Evolutionary conservation across 1,140 invertebrate genomes (phyloP).

Genomic region (Drosophila quadrilineata): DNA sequence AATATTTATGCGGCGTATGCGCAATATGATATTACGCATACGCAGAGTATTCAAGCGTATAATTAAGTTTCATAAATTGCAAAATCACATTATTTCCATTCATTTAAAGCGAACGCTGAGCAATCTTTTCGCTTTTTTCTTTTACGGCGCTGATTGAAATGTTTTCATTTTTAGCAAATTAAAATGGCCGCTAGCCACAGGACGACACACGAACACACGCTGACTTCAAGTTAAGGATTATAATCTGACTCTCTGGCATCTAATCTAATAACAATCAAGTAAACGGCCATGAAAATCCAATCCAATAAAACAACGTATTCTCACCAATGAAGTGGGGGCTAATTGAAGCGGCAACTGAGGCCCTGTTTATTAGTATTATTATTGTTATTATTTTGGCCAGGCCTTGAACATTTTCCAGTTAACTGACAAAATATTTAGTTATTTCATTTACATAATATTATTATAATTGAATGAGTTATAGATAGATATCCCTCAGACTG

Average conservation of each 20-base stretch:
- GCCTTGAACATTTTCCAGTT: neutral
- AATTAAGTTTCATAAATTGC: slow-evolving; percentile 35
- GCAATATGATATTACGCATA: slow-evolving; percentile 44
- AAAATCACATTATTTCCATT: slow-evolving; percentile 7
- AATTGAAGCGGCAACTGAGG: neutral
- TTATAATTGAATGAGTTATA: slow-evolving; percentile 1
- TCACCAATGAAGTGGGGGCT: neutral
- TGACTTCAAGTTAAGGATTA: neutral
- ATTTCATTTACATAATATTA: neutral
- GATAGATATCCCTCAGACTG: neutral
- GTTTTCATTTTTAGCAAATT: slow-evolving; percentile 41
- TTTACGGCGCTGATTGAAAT: slow-evolving; percentile 43
- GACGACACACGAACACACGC: slow-evolving; percentile 21
- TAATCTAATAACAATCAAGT: slow-evolving; percentile 2
- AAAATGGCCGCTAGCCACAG: slow-evolving; percentile 23
- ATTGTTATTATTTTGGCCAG: no score
- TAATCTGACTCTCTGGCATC: slow-evolving; percentile 8
- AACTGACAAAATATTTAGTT: neutral
- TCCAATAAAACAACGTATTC: neutral
- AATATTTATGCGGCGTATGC: slow-evolving; percentile 45
- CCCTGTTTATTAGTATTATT: no score
- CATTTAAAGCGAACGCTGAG: no score
- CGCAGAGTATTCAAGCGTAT: slow-evolving; percentile 23
- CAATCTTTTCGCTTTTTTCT: slow-evolving; percentile 10
- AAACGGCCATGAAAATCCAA: slow-evolving; percentile 1